A percentile compares a stretch with the other conserved stretches of the same genome.
phyloP scores from a whole-genome alignment of 2,113 vertebrate genomes.

The Labrus mixtus region DNA sequence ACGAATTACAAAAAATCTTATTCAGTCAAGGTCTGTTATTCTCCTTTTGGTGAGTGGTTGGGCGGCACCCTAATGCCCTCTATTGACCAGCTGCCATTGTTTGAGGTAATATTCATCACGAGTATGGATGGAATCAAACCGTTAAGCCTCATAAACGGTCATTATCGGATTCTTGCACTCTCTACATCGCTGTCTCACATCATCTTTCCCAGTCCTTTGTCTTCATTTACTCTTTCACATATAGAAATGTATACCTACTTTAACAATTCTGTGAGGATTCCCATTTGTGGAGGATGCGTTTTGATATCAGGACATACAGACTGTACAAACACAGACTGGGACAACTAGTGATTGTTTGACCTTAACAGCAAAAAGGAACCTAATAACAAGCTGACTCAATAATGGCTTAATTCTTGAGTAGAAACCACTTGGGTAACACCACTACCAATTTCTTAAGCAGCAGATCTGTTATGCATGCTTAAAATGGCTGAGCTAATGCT shows the following conservation, averaged over 20 bases:
- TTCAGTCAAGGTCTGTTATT: too few species aligned
- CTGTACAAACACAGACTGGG: neutral
- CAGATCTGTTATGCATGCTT: neutral
- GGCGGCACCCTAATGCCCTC: too few species aligned
- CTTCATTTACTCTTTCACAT: conserved; percentile 37
- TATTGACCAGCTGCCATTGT: too few species aligned
- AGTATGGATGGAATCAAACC: neutral
- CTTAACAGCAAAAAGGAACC: conserved; percentile 5
- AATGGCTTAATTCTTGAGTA: conserved; percentile 14
- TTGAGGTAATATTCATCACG: too few species aligned
- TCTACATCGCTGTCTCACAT: neutral
- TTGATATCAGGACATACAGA: neutral
- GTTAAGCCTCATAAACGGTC: neutral
- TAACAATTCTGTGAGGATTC: neutral
- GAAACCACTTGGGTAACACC: neutral
- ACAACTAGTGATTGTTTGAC: neutral
- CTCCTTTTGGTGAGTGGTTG: too few species aligned
- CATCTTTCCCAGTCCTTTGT: neutral
- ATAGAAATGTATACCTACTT: conserved; percentile 3
- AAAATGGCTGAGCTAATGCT: neutral
- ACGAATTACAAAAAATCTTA: too few species aligned
- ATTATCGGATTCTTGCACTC: conserved; percentile 19
- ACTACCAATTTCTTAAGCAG: neutral
- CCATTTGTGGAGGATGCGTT: neutral
- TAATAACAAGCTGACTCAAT: conserved; percentile 30